Percentiles rank a stretch among this genome's conserved stretches.
Conservation (phyloP, 2,888 invertebrate species). For the Gandaritis pyraliata region DNA sequence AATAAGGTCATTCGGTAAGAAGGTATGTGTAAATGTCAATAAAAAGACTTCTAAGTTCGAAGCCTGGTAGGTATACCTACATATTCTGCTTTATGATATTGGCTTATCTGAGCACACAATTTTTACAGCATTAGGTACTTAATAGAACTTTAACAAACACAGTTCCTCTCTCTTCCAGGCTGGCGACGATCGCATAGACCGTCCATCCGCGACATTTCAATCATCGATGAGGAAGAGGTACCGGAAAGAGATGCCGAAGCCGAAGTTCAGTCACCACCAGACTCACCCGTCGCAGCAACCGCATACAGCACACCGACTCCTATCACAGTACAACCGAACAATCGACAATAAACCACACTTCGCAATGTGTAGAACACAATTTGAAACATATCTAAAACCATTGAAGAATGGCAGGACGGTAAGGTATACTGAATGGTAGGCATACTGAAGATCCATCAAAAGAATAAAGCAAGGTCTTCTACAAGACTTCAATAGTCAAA, state of each 20-base stretch:
- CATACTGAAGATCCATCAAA: background rate
- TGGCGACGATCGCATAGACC: conserved; percentile 93
- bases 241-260: conserved; percentile 81
- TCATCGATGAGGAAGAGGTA: conserved; percentile 92
- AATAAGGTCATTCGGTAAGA: too few relatives aligned
- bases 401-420: background rate
- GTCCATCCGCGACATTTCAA: conserved; percentile 93
- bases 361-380: conserved; percentile 1
- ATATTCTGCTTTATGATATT: too few relatives aligned
- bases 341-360: conserved; percentile 42
- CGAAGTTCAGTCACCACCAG: conserved; percentile 53
- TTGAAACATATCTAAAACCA: conserved; percentile 6
- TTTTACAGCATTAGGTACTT: background rate
- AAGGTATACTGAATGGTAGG: background rate
- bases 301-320: conserved; percentile 68
- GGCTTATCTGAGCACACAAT: too few relatives aligned
- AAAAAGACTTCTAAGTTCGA: too few relatives aligned
- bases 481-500: conserved; percentile 1
- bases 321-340: conserved; percentile 76
- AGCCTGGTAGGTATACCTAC: too few relatives aligned
- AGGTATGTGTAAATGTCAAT: too few relatives aligned
- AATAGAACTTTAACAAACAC: background rate
- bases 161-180: conserved; percentile 65
- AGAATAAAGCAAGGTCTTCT: too few relatives aligned
- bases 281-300: conserved; percentile 52